Evolutionary conservation across 2,888 invertebrate genomes (phyloP).

Genomic region (Pogonocherus hispidulus): DNA sequence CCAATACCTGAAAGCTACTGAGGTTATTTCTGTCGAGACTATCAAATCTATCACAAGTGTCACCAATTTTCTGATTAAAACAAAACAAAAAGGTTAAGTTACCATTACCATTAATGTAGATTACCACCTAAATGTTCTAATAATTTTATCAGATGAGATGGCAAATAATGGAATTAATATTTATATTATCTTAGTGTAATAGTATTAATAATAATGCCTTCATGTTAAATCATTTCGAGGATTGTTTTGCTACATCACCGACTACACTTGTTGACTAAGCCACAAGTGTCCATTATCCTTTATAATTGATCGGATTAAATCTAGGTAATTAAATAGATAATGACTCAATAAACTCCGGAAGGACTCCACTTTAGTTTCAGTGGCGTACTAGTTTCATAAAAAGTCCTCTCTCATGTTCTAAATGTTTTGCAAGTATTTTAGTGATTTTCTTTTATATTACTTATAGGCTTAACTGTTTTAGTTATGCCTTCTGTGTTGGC

Average conservation of each 20-base stretch:
- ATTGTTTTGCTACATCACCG: background rate
- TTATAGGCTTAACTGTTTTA: no score
- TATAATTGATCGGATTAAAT: conserved; percentile 16
- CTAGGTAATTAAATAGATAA: conserved; percentile 19
- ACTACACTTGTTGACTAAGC: conserved; percentile 19
- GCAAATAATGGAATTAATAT: background rate
- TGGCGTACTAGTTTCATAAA: background rate
- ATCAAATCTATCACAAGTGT: no score
- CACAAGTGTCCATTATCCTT: conserved; percentile 15
- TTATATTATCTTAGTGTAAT: background rate
- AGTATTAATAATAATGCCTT: background rate
- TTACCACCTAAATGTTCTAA: no score
- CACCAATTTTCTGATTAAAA: no score
- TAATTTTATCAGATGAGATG: background rate
- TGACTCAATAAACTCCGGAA: conserved; percentile 7
- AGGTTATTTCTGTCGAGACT: no score
- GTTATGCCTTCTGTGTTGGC: no score
- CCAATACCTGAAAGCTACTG: no score
- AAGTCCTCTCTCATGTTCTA: no score
- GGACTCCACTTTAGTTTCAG: background rate
- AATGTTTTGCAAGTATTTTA: no score
- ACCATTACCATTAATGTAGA: no score
- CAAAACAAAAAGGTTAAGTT: no score
- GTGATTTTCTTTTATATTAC: no score
- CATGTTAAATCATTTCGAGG: background rate